Evolutionary conservation across 2,797 vertebrate species (phyloP).

Genomic region (Gambelia wislizenii): DNA sequence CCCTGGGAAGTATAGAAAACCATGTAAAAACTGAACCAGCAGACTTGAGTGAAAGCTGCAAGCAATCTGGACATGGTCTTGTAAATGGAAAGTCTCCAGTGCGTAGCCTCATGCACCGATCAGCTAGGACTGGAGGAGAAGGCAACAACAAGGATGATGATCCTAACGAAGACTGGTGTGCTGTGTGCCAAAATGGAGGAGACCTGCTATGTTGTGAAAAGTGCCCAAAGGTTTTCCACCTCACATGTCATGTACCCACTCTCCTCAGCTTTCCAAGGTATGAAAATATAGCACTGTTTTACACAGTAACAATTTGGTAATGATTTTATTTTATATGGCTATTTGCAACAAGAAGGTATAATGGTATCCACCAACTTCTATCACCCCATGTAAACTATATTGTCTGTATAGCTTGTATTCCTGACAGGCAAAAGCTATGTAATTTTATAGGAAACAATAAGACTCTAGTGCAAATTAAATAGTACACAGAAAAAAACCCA

Average conservation of each 20-base stretch:
- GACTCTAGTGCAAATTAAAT: neutral
- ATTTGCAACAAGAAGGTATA: neutral
- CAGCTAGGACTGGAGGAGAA: conserved; percentile 75
- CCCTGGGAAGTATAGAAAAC: conserved; percentile 85
- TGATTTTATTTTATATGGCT: neutral
- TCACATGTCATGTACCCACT: conserved; percentile 96
- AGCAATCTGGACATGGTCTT: conserved; percentile 78
- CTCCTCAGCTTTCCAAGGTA: conserved; percentile 93
- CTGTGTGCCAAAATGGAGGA: conserved; percentile 97
- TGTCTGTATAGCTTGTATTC: neutral
- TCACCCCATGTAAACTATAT: neutral
- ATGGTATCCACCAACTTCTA: neutral
- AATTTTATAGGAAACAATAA: neutral
- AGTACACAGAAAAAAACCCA: neutral
- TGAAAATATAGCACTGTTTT: neutral
- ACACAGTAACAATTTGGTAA: neutral
- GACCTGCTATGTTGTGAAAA: conserved; percentile 96
- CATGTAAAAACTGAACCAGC: conserved; percentile 89
- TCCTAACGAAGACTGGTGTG: conserved; percentile 99
- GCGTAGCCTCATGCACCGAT: conserved; percentile 79
- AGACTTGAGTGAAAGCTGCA: conserved; percentile 83
- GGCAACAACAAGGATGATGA: conserved; percentile 90
- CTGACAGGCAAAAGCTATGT: neutral
- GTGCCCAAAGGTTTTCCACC: conserved; percentile 99
- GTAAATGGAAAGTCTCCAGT: conserved; percentile 88